Conservation (phyloP, 2,797 vertebrate species). For the Xiphophorus birchmanni region DNA sequence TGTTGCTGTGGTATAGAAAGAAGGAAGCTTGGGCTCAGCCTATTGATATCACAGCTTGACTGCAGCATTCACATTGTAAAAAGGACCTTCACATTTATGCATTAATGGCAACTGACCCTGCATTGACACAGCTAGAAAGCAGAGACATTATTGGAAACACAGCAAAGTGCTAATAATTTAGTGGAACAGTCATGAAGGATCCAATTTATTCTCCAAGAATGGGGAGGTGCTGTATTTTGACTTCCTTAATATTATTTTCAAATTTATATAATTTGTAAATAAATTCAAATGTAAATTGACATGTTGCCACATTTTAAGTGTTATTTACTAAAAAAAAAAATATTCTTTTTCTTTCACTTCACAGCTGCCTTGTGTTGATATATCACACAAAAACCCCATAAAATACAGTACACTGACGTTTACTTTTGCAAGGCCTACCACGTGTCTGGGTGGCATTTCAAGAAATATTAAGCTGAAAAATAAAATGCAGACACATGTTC, state of each 20-base stretch:
- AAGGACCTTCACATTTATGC: constrained; percentile 44
- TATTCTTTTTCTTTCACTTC: neutral
- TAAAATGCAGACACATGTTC: constrained; percentile 28
- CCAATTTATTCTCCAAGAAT: constrained; percentile 22
- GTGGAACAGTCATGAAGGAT: constrained; percentile 28
- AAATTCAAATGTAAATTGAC: neutral
- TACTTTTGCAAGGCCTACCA: neutral
- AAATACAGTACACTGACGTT: neutral
- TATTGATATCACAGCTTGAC: constrained; percentile 62
- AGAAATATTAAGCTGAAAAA: constrained; percentile 15
- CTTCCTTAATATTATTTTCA: neutral
- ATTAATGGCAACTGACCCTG: constrained; percentile 28
- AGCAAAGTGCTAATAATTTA: constrained; percentile 36
- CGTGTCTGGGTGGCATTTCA: neutral
- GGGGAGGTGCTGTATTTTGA: constrained; percentile 15
- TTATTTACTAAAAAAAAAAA: neutral
- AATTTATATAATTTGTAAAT: neutral
- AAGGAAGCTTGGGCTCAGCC: constrained; percentile 30
- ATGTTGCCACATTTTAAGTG: neutral
- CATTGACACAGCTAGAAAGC: constrained; percentile 46
- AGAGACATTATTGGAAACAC: constrained; percentile 48
- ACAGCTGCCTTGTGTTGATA: constrained; percentile 3
- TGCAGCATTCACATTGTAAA: constrained; percentile 47
- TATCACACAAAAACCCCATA: constrained; percentile 10
- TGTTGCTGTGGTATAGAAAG: constrained; percentile 27